Evolutionary conservation across 2,113 vertebrate species (phyloP).

Genomic region (Hydrochoerus hydrochaeris): DNA sequence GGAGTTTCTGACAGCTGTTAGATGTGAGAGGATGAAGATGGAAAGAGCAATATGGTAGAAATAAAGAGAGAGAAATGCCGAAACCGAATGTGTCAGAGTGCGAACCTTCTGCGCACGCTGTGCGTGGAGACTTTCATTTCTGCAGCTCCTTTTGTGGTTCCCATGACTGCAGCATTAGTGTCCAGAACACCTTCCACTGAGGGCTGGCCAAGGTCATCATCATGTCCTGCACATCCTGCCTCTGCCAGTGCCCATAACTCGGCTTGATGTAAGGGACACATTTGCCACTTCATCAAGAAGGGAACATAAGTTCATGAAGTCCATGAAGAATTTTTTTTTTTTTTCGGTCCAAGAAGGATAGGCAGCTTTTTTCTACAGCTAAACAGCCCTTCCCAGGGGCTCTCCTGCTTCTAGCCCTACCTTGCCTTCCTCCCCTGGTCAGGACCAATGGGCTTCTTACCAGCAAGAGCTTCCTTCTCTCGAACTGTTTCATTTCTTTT

Average conservation of each 20-base stretch:
- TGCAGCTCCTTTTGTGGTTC: neutral
- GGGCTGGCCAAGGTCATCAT: neutral
- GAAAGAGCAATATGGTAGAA: neutral
- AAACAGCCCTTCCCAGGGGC: neutral
- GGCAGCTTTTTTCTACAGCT: neutral
- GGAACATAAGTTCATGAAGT: neutral
- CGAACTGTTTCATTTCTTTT: neutral
- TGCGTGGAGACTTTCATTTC: neutral
- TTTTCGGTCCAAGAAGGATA: neutral
- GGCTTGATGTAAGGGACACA: neutral
- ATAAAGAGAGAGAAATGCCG: neutral
- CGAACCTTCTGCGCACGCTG: neutral
- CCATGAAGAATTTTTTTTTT: neutral
- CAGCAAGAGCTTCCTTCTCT: neutral
- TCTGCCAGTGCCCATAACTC: neutral
- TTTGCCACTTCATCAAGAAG: neutral
- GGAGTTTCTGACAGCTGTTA: neutral
- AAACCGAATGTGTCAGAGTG: neutral
- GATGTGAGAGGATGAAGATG: neutral
- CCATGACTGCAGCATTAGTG: neutral
- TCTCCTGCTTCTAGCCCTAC: neutral
- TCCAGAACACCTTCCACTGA: neutral
- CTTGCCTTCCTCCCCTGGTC: neutral
- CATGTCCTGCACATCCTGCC: neutral
- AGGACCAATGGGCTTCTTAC: accelerated